A percentile compares a stretch with the other conserved stretches of the same genome.
Conservation (phyloP, 1,140 invertebrate species). For the Frieseomelitta varia region DNA sequence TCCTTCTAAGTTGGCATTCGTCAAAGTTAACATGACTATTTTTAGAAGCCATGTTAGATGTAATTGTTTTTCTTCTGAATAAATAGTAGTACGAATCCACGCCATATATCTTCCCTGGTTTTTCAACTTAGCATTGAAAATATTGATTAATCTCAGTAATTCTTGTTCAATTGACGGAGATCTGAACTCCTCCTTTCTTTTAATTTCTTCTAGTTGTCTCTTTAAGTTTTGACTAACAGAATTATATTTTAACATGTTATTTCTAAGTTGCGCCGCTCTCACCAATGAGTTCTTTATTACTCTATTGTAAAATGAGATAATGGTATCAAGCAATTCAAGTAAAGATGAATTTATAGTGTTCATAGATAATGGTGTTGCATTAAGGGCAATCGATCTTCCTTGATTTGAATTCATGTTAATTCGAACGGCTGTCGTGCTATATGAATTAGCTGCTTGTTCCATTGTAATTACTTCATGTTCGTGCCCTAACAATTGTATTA, state of each 20-base stretch:
- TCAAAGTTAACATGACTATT: slow-evolving; percentile 83
- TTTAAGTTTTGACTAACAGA: slow-evolving; percentile 82
- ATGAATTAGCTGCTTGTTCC: slow-evolving; percentile 70
- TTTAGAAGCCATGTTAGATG: slow-evolving; percentile 85
- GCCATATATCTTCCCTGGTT: slow-evolving; percentile 85
- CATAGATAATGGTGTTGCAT: slow-evolving; percentile 57
- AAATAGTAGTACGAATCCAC: slow-evolving; percentile 85
- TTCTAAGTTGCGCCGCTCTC: slow-evolving; percentile 84
- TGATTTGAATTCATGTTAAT: slow-evolving; percentile 67
- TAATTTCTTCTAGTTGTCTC: slow-evolving; percentile 75
- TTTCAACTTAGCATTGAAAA: slow-evolving; percentile 84
- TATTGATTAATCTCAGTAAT: slow-evolving; percentile 78
- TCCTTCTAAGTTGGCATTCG: slow-evolving; percentile 84
- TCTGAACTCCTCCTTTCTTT: slow-evolving; percentile 68
- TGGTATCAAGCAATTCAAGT: slow-evolving; percentile 86
- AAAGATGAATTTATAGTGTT: slow-evolving; percentile 82
- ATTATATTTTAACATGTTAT: slow-evolving; percentile 84
- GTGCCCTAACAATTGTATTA: slow-evolving; percentile 79
- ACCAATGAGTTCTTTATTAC: slow-evolving; percentile 88
- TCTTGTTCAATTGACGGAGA: slow-evolving; percentile 78
- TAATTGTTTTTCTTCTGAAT: slow-evolving; percentile 84
- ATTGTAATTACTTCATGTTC: slow-evolving; percentile 79
- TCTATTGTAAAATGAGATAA: slow-evolving; percentile 87
- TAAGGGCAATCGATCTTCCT: slow-evolving; percentile 66
- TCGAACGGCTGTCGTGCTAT: slow-evolving; percentile 61